These are phyloP conservation scores for Cyphomyrus discorhynchus DNA, from an alignment of 2,113 vertebrate species.

Conservation along the genomic window DNA sequence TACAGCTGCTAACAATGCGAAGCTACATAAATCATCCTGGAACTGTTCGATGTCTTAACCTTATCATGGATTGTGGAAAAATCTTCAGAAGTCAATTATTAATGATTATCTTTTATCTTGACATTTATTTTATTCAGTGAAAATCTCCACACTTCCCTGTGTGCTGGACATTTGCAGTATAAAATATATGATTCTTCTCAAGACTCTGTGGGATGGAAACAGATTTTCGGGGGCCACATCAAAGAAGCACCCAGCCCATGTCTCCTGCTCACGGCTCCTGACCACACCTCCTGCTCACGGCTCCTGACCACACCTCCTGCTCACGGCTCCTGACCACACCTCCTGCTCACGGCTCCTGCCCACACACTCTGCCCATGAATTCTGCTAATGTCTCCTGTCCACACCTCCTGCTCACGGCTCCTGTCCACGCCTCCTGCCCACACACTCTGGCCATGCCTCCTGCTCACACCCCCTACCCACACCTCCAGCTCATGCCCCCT, in stretches of 20 bases:
- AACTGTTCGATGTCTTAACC: not conserved
- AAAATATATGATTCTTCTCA: not conserved
- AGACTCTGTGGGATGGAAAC: not conserved
- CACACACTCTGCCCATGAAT: no score
- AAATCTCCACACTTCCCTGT: not conserved
- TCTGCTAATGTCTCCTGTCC: not conserved
- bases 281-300: not conserved
- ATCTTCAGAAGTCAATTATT: not conserved
- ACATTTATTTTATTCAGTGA: constrained; percentile 1
- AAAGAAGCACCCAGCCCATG: not conserved
- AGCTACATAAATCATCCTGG: not conserved
- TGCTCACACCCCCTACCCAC: no score
- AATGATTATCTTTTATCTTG: not conserved
- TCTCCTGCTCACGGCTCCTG: not conserved
- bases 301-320: not conserved
- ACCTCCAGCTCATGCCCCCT: no score
- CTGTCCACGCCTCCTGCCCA: no score
- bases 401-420: not conserved
- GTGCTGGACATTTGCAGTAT: not conserved
- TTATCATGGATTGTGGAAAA: not conserved
- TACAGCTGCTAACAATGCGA: not conserved
- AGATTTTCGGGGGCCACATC: not conserved
- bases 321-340: not conserved
- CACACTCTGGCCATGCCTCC: no score
- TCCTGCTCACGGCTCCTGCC: not conserved